phyloP scores from a whole-genome alignment of 2,113 vertebrate genomes.

The Pipra filicauda region DNA sequence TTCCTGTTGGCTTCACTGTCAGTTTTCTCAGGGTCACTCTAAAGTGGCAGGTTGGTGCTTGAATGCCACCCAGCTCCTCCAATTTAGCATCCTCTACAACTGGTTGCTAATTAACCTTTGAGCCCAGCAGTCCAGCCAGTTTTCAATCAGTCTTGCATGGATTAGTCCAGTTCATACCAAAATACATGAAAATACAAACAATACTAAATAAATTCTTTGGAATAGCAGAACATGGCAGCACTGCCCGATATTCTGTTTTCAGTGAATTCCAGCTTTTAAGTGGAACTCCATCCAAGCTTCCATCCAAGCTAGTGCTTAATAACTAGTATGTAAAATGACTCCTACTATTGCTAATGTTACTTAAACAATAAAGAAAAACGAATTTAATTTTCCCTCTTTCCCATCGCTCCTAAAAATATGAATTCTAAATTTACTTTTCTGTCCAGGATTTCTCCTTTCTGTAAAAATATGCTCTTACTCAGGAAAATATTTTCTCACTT shows the following conservation, averaged over 20 bases:
- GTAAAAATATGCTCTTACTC: not conserved
- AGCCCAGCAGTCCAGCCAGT: not conserved
- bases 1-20: not conserved
- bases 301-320: not conserved
- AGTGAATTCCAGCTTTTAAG: not conserved
- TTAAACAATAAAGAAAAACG: not conserved
- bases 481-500: not conserved
- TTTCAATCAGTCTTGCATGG: not conserved
- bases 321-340: not conserved
- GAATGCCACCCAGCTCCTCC: not conserved
- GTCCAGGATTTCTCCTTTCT: not conserved
- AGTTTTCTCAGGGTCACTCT: not conserved
- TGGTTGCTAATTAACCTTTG: not conserved
- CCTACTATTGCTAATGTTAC: not conserved
- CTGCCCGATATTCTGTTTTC: not conserved
- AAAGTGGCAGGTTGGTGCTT: not conserved
- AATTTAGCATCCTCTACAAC: not conserved
- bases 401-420: rapidly evolving
- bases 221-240: not conserved
- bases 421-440: not conserved
- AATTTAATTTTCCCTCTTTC: not conserved
- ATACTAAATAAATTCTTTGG: not conserved
- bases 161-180: not conserved
- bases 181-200: not conserved
- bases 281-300: not conserved